phyloP scores from a whole-genome alignment of 2,888 invertebrate genomes.

The Clanis bilineata region DNA sequence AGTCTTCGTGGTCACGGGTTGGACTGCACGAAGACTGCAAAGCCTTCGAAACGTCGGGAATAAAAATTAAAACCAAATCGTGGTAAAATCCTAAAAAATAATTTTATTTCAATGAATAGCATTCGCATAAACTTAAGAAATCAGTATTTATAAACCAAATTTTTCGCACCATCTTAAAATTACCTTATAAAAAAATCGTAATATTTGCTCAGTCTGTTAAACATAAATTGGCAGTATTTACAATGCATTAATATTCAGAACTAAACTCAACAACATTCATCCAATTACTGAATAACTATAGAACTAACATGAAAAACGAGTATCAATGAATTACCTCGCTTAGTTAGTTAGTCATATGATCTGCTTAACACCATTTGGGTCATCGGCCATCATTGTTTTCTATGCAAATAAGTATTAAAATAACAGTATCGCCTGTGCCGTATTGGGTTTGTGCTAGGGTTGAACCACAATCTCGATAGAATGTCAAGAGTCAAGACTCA shows the following conservation, averaged over 20 bases:
- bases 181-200: too few relatives aligned
- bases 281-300: not conserved
- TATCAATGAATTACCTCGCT: not conserved
- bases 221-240: not conserved
- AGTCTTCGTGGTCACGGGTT: too few relatives aligned
- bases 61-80: too few relatives aligned
- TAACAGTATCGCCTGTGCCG: not conserved
- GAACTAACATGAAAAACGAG: not conserved
- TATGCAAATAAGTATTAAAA: conserved; percentile 9
- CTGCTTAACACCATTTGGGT: not conserved
- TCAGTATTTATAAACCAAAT: too few relatives aligned
- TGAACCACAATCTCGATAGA: not conserved
- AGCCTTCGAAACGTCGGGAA: too few relatives aligned
- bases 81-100: too few relatives aligned
- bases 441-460: not conserved
- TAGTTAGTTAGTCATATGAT: not conserved
- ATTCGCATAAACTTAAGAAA: too few relatives aligned
- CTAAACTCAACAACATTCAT: not conserved
- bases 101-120: too few relatives aligned
- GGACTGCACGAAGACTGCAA: too few relatives aligned
- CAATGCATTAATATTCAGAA: not conserved
- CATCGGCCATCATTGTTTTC: not conserved
- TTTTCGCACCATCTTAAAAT: too few relatives aligned
- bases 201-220: not conserved
- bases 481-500: not conserved